Conservation (phyloP, 1,140 invertebrate genomes). For the Eupeodes corollae region DNA sequence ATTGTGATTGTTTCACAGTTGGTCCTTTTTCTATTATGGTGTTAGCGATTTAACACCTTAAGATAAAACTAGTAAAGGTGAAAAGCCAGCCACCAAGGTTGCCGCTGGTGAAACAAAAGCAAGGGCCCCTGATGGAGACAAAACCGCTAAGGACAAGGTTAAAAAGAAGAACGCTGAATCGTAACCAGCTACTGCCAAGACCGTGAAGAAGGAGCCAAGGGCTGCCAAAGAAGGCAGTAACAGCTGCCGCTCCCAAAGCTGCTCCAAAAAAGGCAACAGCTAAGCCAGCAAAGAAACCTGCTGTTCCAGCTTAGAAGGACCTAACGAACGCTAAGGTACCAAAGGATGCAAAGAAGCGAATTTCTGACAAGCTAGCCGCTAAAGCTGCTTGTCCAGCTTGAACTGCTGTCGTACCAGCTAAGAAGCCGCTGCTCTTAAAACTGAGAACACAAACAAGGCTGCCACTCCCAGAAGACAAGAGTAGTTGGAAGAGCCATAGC, state of each 20-base stretch:
- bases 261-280: slow-evolving; percentile 39
- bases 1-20: too few relatives aligned
- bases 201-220: slow-evolving; percentile 32
- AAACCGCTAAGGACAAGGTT: slow-evolving; percentile 33
- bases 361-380: slow-evolving; percentile 17
- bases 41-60: slow-evolving; percentile 24
- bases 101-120: slow-evolving; percentile 27
- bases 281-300: slow-evolving; percentile 8
- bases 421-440: slow-evolving; percentile 28
- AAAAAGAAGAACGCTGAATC: slow-evolving; percentile 36
- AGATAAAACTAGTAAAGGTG: slow-evolving; percentile 33
- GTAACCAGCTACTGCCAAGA: slow-evolving; percentile 32
- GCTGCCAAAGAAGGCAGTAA: slow-evolving; percentile 23
- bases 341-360: slow-evolving; percentile 20
- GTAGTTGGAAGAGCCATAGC: slow-evolving; percentile 25
- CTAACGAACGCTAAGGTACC: slow-evolving; percentile 20
- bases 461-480: slow-evolving; percentile 37
- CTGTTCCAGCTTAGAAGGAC: slow-evolving; percentile 11
- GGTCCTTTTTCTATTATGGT: slow-evolving; percentile 35
- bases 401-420: slow-evolving; percentile 19
- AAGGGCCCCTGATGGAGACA: slow-evolving; percentile 16
- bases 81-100: slow-evolving; percentile 27
- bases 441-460: slow-evolving; percentile 18
- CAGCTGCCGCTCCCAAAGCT: slow-evolving; percentile 32
- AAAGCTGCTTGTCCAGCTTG: slow-evolving; percentile 20